Base-by-base conservation (phyloP, 2,888 invertebrate genomes). In the Tenthredo mesomela region DNA sequence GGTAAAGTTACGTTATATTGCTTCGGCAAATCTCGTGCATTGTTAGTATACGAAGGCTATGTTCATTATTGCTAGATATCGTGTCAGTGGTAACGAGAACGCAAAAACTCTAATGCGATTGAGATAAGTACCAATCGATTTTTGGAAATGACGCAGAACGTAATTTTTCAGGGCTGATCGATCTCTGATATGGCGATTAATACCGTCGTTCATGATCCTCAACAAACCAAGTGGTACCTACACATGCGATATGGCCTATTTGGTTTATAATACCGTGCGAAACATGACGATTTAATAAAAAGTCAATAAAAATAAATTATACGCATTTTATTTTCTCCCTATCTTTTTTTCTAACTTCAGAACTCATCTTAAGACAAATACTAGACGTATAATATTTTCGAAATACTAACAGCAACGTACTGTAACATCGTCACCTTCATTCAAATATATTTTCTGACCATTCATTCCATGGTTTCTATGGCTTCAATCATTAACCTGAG, bases 161-260 rank as follows among this genome's bases (percentile, higher is more conserved):
- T 21, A 21, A 21, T 40, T 37, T 37, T 15, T 33, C n/a, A 61
- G 37, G n/a, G 21, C 21, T 40, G 25, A 80, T 80, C 61, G 37
- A 61, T 80, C 18, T 61, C 50, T 80, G 37, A 80, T 80, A 80
- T 21, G 58, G 61, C 61, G 40, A 80, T 80, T 29, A 54, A 37
- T 9, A 25, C 43, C 33, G 12, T 29, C 33, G n/a, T 58, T 18
- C 12, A 18, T 78, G 54, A 54, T 50, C 37, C 33, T 15, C 29
- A 9, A 58, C 58, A 78, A 37, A 33, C n/a, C 58, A 37, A 78
- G 25, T 33, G 18, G 25, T 75, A 25, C 7, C 75, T 12, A 10
- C 29, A 12, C 29, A 12, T 15, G 47, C 37, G 75, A 47, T n/a
- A 25, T 47, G 6, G 47, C 47, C 10, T 4, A 47, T 10, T 47